Conservation (phyloP, 2,113 vertebrate species). For the Henicopernis longicauda region DNA sequence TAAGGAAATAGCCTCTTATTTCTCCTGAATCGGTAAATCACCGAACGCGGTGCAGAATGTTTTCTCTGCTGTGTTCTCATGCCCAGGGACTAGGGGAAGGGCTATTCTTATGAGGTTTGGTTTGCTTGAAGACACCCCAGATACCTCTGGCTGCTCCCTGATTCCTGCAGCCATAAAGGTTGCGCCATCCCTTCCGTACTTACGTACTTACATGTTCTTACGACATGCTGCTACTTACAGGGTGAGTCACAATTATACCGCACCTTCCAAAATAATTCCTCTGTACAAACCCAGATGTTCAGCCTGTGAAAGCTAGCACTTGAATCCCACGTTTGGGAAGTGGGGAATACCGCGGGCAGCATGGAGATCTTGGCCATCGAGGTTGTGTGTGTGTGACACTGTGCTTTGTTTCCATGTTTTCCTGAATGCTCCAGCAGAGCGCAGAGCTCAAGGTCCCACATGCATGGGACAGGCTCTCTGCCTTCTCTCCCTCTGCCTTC, state of each 20-base stretch:
- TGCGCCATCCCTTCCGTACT: rapidly evolving
- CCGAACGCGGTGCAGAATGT: rapidly evolving
- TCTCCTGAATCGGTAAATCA: neutral
- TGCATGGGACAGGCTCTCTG: rapidly evolving
- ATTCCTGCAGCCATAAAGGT: rapidly evolving
- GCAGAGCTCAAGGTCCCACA: rapidly evolving
- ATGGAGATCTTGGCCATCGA: rapidly evolving
- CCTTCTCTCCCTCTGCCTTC: neutral
- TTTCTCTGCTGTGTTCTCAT: rapidly evolving
- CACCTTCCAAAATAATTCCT: neutral
- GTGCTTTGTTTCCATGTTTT: neutral
- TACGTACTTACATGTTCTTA: rapidly evolving
- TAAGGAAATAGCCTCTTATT: neutral
- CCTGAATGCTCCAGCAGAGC: neutral
- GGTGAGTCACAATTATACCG: rapidly evolving
- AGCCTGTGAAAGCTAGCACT: neutral
- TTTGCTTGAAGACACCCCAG: neutral
- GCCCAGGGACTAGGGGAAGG: neutral
- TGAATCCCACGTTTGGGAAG: rapidly evolving
- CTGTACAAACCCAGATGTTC: neutral
- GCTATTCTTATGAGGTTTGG: neutral
- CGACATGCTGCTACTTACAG: rapidly evolving
- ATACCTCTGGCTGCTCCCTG: neutral
- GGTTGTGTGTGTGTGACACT: rapidly evolving
- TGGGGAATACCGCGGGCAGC: rapidly evolving